Base-by-base conservation (phyloP, 2,888 invertebrate species). In the Keiferia lycopersicella region DNA sequence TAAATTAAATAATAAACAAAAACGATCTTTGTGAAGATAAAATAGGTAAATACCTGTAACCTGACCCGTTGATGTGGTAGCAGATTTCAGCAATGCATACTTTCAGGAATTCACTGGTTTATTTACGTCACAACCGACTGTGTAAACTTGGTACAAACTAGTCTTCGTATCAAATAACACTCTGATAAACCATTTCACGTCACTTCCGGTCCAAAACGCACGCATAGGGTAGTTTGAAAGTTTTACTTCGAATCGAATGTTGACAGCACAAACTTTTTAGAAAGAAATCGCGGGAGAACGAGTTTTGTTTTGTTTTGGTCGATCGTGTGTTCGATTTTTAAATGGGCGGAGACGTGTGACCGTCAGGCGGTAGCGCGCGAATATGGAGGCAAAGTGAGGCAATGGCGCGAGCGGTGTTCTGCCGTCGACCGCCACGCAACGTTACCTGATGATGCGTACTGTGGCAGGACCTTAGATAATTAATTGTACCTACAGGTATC, bases 141-240 rank as follows among this genome's bases (percentile, higher is more conserved):
- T 70, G 66, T 66, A 78, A 77, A 26, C 26, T 26, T 26, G 26
- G 26, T 26, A n/a, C n/a, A n/a, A 26, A 79, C 80, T 76, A 69
- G 73, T 34, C 6, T 34, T 34, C 34, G 34, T 78, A 78, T 87
- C 83, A 87, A 84, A 84, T 78, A 83, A 77, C 87, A 88, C 88
- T 82, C 76, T 77, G 71, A 68, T 71, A 63, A 78, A 84, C 78
- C 88, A 87, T 88, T 79, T 83, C 86, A 86, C 83, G 79, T 71
- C 87, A 88, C 87, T 82, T 69, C 69, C 69, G 62, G 74, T 80
- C 79, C 81, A 77, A 70, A 73, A 71, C 77, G 77, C 79, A 77
- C 77, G 81, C 86, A 88, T 84, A 80, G 70, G 75, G 67, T 50
- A n/a, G 26, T 26, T 61, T n/a, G 11, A 50, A 34, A 61, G 45